Conservation (phyloP, 2,888 invertebrate genomes). For the Diplolepis rosae region DNA sequence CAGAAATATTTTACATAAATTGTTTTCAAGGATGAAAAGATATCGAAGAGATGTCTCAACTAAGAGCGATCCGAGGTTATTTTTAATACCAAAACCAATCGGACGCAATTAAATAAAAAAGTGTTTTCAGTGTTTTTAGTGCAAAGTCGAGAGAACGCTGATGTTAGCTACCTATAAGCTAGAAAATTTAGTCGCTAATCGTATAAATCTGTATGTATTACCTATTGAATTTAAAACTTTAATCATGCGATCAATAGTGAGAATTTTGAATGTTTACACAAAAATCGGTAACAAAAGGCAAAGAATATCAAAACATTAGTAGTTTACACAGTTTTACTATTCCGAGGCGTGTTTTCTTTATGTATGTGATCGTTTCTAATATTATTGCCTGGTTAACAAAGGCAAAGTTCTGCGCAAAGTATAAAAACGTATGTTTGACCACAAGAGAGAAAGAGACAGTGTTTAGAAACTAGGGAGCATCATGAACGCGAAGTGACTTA, state of each 20-base stretch:
- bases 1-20: conserved; percentile 45
- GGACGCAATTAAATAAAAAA: conserved; percentile 57
- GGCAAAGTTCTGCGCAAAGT: conserved; percentile 14
- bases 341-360: conserved; percentile 9
- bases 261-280: conserved; percentile 39
- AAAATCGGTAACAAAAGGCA: conserved; percentile 22
- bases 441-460: conserved; percentile 24
- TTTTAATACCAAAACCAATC: conserved; percentile 74
- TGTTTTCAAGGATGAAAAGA: conserved; percentile 34
- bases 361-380: conserved; percentile 9
- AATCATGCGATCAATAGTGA: conserved; percentile 28
- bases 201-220: conserved; percentile 60
- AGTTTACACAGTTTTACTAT: conserved; percentile 20
- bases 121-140: too few relatives aligned
- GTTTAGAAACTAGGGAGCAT: conserved; percentile 27
- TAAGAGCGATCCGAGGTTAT: conserved; percentile 71
- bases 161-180: conserved; percentile 57
- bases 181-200: conserved; percentile 60
- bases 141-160: not conserved
- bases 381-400: conserved; percentile 19
- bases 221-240: conserved; percentile 58
- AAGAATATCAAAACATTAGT: conserved; percentile 29
- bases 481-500: conserved; percentile 28
- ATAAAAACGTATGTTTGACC: conserved; percentile 19
- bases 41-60: conserved; percentile 46